Evolutionary conservation across 2,888 invertebrate genomes (phyloP).

Genomic region (Stenolophus ochropezus): DNA sequence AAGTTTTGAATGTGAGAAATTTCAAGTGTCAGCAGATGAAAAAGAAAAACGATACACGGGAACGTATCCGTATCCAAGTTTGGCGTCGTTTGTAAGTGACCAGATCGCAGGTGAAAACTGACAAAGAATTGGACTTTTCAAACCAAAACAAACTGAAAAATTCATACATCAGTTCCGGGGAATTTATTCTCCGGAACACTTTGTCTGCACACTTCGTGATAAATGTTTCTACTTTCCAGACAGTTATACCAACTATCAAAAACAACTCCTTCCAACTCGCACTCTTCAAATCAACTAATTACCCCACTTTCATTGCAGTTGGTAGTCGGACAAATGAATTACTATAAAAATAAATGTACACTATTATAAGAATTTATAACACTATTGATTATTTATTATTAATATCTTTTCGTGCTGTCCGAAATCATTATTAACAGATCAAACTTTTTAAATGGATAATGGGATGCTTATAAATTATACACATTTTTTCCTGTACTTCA

Average conservation of each 20-base stretch:
- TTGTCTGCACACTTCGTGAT: slow-evolving; percentile 32
- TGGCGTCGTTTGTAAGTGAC: slow-evolving; percentile 30
- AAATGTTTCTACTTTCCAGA: slow-evolving; percentile 26
- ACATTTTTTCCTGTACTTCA: no score
- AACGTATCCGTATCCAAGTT: slow-evolving; percentile 34
- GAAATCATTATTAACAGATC: no score
- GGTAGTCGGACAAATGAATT: no score
- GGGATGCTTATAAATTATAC: no score
- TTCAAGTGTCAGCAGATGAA: slow-evolving; percentile 1
- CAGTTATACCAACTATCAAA: slow-evolving; percentile 21
- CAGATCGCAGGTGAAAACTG: slow-evolving; percentile 44
- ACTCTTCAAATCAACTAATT: background rate
- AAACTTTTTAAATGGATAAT: no score
- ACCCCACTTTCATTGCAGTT: background rate
- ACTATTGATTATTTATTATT: no score
- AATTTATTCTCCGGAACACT: slow-evolving; percentile 26
- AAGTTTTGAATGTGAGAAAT: slow-evolving; percentile 40
- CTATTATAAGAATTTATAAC: no score
- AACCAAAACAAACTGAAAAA: slow-evolving; percentile 50
- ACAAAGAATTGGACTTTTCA: slow-evolving; percentile 35
- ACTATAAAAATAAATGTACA: no score
- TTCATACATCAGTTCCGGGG: slow-evolving; percentile 25
- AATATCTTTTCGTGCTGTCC: no score
- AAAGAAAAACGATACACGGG: slow-evolving; percentile 35
- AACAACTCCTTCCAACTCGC: background rate